Base-by-base conservation (phyloP, 2,888 invertebrate genomes). In the Neoaliturus tenellus region DNA sequence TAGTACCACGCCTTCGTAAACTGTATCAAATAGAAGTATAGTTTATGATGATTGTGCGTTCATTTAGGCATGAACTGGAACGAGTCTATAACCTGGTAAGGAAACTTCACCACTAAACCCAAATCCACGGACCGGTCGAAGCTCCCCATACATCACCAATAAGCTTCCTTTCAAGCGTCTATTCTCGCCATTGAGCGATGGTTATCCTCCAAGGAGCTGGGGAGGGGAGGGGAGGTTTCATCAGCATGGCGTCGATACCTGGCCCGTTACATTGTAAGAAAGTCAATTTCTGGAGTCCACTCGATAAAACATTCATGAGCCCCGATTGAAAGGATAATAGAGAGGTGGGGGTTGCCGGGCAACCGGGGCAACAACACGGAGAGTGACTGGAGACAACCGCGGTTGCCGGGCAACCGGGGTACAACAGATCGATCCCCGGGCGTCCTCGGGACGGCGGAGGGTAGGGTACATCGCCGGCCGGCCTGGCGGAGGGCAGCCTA, bases 351-450 rank as follows among this genome's bases (percentile, higher is more conserved):
- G 78, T 78, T 78, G 78, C 78, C 55, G 14, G 44, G 75, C 41
- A n/a, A 75, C 75, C 25, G 41, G 3, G 28, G 39, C 75, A 75
- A 75, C 75, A 75, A 62, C 62, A 62, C 28, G 28, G 31, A 31
- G 31, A 31, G 71, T 6, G 71, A 8, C 39, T 33, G 67, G 67
- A 67, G n/a, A n/a, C 4, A 1, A 39, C 17, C n/a, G 23, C 39
- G 71, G 67, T 71, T 39, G 71, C 71, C 31, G 0, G 75, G 75
- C 41, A 28, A 75, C 75, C 25, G 4, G 2, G 4, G n/a, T n/a
- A 75, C 75, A 75, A 75, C 75, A 75, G 75, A 78, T 78, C 78
- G 78, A 78, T 78, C 33, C 44, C n/a, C n/a, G n/a, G 44, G 44
- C 39, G 44, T 2, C 14, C 6, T 14, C 14, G 17, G 6, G 44